Percentiles rank a stretch among this genome's conserved stretches.
Evolutionary conservation across 2,113 vertebrate species (phyloP).

Genomic region (Charadrius vociferus): DNA sequence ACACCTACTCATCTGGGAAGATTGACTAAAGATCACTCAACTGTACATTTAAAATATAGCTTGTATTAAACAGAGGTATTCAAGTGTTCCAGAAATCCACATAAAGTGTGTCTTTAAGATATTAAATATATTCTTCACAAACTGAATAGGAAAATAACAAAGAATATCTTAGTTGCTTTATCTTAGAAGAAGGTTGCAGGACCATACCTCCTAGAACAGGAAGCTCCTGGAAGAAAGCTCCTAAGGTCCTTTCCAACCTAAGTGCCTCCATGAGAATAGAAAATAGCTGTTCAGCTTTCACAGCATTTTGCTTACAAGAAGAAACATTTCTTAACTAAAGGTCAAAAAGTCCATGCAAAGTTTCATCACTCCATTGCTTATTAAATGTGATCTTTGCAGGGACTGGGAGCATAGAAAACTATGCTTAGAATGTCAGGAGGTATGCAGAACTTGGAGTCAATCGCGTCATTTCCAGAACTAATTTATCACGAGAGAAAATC

Average conservation of each 20-base stretch:
- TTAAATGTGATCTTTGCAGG: neutral
- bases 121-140: neutral
- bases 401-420: neutral
- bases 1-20: neutral
- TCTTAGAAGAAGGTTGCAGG: neutral
- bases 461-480: neutral
- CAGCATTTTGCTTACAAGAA: neutral
- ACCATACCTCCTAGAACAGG: neutral
- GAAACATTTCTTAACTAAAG: neutral
- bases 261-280: neutral
- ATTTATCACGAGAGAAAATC: neutral
- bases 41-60: neutral
- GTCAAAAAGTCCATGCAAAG: neutral
- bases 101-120: neutral
- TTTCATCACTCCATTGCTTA: neutral
- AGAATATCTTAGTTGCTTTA: neutral
- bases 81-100: neutral
- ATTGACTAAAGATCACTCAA: neutral
- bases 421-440: neutral
- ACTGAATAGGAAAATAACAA: neutral
- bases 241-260: neutral
- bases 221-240: neutral
- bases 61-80: neutral
- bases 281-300: neutral
- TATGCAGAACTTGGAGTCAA: neutral